These are phyloP conservation scores for Corythucha ciliata DNA, from an alignment of 2,888 invertebrate species.

Conservation along the genomic window DNA sequence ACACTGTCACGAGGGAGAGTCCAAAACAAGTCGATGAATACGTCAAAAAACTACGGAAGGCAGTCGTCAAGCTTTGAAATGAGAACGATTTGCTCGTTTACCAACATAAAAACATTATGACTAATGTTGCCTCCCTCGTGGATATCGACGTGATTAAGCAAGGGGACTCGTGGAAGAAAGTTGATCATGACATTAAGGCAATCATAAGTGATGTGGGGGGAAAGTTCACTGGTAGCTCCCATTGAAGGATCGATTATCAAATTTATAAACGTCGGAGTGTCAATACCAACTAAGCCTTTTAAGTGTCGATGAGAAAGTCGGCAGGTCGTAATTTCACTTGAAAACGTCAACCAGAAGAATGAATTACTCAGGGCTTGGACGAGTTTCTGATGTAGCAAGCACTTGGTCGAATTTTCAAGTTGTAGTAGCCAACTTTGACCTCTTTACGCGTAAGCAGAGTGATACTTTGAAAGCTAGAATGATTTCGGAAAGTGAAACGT, in stretches of 20 bases:
- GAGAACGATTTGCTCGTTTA: conserved; percentile 61
- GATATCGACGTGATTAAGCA: conserved; percentile 78
- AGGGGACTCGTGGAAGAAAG: conserved; percentile 83
- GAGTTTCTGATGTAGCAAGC: conserved; percentile 58
- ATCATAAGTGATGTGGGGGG: conserved; percentile 62
- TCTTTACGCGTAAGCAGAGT: conserved; percentile 43
- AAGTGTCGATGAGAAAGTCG: conserved; percentile 63
- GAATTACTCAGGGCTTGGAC: conserved; percentile 74
- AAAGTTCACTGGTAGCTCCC: conserved; percentile 66
- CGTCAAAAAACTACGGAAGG: conserved; percentile 68
- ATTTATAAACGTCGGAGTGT: conserved; percentile 81
- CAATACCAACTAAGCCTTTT: conserved; percentile 79
- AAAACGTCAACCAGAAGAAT: conserved; percentile 64
- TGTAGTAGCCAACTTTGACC: conserved; percentile 23
- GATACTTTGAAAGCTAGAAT: conserved; percentile 75
- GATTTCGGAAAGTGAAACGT: conserved; percentile 55
- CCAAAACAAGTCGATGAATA: conserved; percentile 77
- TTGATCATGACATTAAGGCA: conserved; percentile 70
- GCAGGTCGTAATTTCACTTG: conserved; percentile 46
- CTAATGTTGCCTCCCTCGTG: conserved; percentile 60
- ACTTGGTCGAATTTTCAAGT: conserved; percentile 78
- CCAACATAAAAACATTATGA: conserved; percentile 55
- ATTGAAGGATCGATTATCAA: conserved; percentile 94
- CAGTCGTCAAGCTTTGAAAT: conserved; percentile 65
- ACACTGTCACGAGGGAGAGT: conserved; percentile 87